Evolutionary conservation across 2,113 vertebrate genomes (phyloP).

Genomic region (Pelmatolapia mariae): DNA sequence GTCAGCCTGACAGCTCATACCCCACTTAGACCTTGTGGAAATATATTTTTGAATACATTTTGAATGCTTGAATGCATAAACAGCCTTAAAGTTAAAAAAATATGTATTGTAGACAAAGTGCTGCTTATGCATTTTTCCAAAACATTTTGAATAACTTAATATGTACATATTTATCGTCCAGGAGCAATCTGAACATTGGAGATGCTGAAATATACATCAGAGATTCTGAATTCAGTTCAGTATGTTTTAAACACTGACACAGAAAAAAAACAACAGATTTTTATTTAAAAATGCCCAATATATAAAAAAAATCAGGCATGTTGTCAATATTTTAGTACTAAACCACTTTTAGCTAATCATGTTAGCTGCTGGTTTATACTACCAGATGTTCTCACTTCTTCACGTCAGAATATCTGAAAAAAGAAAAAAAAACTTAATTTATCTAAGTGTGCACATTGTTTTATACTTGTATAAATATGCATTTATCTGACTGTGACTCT

Average conservation of each 20-base stretch:
- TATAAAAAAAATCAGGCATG: not conserved
- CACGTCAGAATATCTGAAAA: no score
- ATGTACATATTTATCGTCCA: not conserved
- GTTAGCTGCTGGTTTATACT: not conserved
- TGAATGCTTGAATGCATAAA: not conserved
- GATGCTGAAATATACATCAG: not conserved
- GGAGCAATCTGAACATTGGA: not conserved
- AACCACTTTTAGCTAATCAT: not conserved
- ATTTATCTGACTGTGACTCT: not conserved
- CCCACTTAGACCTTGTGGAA: not conserved
- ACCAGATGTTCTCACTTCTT: not conserved
- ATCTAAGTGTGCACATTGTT: not conserved
- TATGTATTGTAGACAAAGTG: not conserved
- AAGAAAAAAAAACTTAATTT: not conserved
- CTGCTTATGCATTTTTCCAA: not conserved
- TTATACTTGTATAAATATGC: not conserved
- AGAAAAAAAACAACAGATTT: not conserved
- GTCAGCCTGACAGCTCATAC: conserved; percentile 58
- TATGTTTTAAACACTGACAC: not conserved
- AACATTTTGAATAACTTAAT: not conserved
- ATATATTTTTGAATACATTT: not conserved
- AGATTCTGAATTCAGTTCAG: not conserved
- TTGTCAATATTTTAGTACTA: not conserved
- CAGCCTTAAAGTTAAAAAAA: not conserved
- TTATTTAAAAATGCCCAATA: not conserved